phyloP scores from a whole-genome alignment of 2,797 vertebrate genomes.

The Poecile montanus region DNA sequence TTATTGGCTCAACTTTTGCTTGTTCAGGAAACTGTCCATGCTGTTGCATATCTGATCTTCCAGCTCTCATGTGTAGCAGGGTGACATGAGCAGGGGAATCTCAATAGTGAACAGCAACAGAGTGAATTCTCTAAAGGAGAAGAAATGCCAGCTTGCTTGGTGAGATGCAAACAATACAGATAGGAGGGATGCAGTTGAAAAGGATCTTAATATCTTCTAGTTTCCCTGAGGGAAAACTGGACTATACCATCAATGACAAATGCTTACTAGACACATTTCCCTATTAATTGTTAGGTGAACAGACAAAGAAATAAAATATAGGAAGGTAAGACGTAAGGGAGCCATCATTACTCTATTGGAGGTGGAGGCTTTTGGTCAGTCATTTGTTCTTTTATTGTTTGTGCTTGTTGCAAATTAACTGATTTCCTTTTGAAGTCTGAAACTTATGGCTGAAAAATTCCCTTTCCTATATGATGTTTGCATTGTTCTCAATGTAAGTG shows the following conservation, averaged over 20 bases:
- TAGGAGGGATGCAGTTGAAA: slow-evolving; percentile 23
- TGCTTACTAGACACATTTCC: neutral
- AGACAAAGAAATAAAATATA: slow-evolving; percentile 41
- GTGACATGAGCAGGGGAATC: neutral
- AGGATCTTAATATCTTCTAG: neutral
- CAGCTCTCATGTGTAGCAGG: neutral
- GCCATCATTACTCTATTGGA: neutral
- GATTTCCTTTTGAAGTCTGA: slow-evolving; percentile 21
- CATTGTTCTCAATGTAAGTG: neutral
- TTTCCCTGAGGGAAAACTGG: slow-evolving; percentile 30
- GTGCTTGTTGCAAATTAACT: slow-evolving; percentile 8
- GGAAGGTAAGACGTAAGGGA: slow-evolving; percentile 19
- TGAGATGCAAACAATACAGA: neutral
- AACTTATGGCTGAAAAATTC: neutral
- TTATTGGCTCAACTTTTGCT: neutral
- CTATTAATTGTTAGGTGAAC: slow-evolving; percentile 5
- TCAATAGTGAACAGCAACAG: neutral
- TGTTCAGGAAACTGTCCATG: neutral
- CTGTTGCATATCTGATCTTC: neutral
- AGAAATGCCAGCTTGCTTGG: neutral
- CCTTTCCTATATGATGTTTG: neutral
- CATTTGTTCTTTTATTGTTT: neutral
- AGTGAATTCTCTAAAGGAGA: neutral
- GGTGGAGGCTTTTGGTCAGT: neutral
- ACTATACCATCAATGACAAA: neutral